These are phyloP conservation scores for Clarias laeviceps DNA, from an alignment of 2,797 vertebrate species.

Conservation along the genomic window DNA sequence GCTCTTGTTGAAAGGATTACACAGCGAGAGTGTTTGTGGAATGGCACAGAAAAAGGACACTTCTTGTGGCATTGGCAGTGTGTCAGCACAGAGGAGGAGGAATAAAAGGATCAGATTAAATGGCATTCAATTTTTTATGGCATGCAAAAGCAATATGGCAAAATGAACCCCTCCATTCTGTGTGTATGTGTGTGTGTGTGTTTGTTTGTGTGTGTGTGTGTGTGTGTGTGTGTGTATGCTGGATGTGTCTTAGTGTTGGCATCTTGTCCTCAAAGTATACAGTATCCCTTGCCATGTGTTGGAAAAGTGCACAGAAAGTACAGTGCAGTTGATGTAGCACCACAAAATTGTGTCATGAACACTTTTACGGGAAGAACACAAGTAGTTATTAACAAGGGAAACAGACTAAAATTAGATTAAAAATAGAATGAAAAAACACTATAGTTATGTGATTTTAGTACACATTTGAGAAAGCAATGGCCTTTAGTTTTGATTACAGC, in stretches of 20 bases:
- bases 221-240: background rate
- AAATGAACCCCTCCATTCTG: background rate
- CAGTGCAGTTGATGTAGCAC: background rate
- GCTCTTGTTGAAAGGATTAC: conserved; percentile 37
- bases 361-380: background rate
- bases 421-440: background rate
- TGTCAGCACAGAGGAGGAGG: conserved; percentile 21
- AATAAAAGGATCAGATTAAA: conserved; percentile 49
- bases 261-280: background rate
- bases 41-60: conserved; percentile 18
- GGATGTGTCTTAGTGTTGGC: background rate
- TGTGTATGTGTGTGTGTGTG: background rate
- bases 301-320: conserved; percentile 9
- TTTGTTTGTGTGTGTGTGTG: background rate
- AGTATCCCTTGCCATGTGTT: background rate
- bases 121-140: conserved; percentile 39
- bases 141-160: conserved; percentile 22
- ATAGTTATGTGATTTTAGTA: background rate
- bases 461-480: background rate
- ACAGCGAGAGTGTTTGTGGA: conserved; percentile 1
- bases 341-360: too few species aligned
- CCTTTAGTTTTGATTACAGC: too few species aligned
- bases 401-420: background rate
- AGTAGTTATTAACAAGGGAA: background rate
- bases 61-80: conserved; percentile 9